These are phyloP conservation scores for Sarcophaga carnaria DNA, from an alignment of 2,888 invertebrate species.

Conservation along the genomic window DNA sequence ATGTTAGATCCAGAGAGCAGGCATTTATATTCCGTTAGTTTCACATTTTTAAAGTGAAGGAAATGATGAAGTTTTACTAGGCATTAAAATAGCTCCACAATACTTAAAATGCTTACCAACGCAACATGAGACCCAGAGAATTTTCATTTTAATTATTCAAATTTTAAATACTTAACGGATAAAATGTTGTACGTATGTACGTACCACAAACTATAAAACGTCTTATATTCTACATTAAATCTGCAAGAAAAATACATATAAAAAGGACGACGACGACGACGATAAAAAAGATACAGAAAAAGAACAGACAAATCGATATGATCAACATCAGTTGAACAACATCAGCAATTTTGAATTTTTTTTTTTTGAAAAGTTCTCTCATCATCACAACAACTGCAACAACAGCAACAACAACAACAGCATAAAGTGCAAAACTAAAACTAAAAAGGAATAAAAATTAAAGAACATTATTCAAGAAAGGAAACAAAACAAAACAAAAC, in stretches of 20 bases:
- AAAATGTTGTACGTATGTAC: neutral
- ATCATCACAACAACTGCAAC: constrained; percentile 25
- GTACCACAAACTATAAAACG: neutral
- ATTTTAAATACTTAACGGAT: constrained; percentile 39
- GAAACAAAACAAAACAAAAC: neutral
- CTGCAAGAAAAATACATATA: neutral
- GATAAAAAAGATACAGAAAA: neutral
- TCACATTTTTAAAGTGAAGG: no score
- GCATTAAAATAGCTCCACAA: no score
- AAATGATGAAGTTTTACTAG: no score
- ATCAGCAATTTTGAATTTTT: constrained; percentile 64
- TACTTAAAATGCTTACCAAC: no score
- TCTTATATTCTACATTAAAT: neutral
- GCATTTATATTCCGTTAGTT: no score
- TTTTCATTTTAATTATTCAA: constrained; percentile 47
- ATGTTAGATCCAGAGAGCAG: no score
- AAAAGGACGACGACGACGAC: neutral
- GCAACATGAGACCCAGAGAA: neutral
- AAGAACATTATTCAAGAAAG: constrained; percentile 46
- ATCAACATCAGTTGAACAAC: constrained; percentile 65
- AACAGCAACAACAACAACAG: neutral
- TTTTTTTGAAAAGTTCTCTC: constrained; percentile 42
- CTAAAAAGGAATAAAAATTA: constrained; percentile 13
- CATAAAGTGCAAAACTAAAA: constrained; percentile 33
- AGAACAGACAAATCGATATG: constrained; percentile 64